A percentile compares a stretch with the other conserved stretches of the same genome.
These are phyloP conservation scores for Zingel zingel DNA, from an alignment of 2,113 vertebrate species.

Conservation along the genomic window DNA sequence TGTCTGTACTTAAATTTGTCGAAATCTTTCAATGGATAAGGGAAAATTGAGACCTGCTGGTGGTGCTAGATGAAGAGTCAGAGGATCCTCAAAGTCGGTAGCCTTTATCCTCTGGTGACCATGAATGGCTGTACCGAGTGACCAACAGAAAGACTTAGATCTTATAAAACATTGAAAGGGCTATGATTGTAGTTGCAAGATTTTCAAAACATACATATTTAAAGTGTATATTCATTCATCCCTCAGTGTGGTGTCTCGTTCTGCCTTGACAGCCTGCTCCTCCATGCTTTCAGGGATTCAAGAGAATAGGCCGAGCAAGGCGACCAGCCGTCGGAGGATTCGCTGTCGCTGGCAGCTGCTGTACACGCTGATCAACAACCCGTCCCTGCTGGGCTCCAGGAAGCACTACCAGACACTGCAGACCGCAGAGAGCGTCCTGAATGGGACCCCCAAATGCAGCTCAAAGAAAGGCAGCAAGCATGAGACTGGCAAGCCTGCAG, in stretches of 20 bases:
- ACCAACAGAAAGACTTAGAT: too few relatives aligned
- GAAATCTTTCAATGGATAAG: neutral
- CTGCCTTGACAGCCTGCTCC: slow-evolving; percentile 53
- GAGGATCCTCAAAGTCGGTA: too few relatives aligned
- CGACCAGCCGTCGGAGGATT: slow-evolving; percentile 59
- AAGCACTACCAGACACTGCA: slow-evolving; percentile 81
- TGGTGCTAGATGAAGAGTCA: too few relatives aligned
- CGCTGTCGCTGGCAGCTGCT: slow-evolving; percentile 88
- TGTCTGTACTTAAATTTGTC: neutral
- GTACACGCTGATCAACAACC: slow-evolving; percentile 91
- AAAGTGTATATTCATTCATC: neutral
- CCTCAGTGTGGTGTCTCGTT: slow-evolving; percentile 3
- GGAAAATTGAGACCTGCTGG: too few relatives aligned
- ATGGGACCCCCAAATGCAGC: slow-evolving; percentile 71
- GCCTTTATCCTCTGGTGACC: too few relatives aligned
- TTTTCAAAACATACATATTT: neutral
- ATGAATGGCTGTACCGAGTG: too few relatives aligned
- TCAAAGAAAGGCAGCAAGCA: slow-evolving; percentile 51
- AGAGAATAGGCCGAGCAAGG: slow-evolving; percentile 37
- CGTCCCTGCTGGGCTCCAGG: slow-evolving; percentile 86
- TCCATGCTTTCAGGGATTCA: slow-evolving; percentile 86
- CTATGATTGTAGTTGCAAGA: neutral
- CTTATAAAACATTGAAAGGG: neutral
- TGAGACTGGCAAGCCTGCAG: neutral
- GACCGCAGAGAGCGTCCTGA: slow-evolving; percentile 52